Base-by-base conservation (phyloP, 1,140 invertebrate species). In the Trissolcus basalis region DNA sequence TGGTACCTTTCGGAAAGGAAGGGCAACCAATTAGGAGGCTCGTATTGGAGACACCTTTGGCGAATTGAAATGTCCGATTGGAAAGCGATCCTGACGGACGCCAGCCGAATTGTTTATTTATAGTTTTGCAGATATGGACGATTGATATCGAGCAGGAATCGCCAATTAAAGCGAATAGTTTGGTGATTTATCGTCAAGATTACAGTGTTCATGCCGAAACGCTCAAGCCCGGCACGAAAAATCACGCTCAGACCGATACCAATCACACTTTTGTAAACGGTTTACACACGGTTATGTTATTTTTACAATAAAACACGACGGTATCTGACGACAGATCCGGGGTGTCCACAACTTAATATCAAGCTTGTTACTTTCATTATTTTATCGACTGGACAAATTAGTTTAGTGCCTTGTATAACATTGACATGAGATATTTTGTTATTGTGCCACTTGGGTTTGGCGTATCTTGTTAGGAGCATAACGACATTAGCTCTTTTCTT, bases 151-250 rank as follows among this genome's bases (percentile, higher is more conserved):
- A 65, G 12, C 59, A 54, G 59, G 59, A 72, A 72, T 65, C 69
- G 60, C 59, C 69, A 72, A 65, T 65, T 65, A 65, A 65, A 72
- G 55, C 55, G 50, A 73, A 73, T 54, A 55, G 65, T 60, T 60
- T 35, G 50, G 70, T 67, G 70, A 73, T 73, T 73, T 73, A 73
- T 73, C 19, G 70, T 13, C 70, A 73, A 73, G 70, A 73, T 73
- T 67, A 56, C 56, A 50, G 60, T 73, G 70, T 73, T 73, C 67
- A 73, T 65, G 48, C 70, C 44, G 56, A 19, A 14, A 27, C 39
- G 54, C 70, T 73, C 55, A 67, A 73, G 67, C 54, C 61, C 70
- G 44, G 44, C n/a, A 65, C 70, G 55, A 73, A 73, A 73, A 73
- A 73, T 73, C 70, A 73, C 61, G 70, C 65, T 1, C 19, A 65